Conservation (phyloP, 1,140 invertebrate species). For the Myzus persicae region DNA sequence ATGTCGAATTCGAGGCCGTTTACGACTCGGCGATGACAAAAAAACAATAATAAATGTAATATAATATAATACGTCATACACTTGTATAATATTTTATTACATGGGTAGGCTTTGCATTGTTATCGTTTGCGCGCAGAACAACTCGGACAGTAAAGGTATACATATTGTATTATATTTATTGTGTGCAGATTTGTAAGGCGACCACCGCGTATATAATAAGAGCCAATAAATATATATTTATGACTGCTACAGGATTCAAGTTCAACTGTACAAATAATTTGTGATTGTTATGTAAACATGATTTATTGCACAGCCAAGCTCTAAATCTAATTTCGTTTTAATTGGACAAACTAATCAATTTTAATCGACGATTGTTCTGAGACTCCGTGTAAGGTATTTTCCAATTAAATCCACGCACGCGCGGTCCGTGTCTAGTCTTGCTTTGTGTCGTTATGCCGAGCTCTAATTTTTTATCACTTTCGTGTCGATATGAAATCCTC, state of each 20-base stretch:
- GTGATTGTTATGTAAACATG: not conserved
- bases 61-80: not conserved
- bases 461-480: not conserved
- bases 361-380: not conserved
- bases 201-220: not conserved
- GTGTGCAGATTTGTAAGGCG: not conserved
- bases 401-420: not conserved
- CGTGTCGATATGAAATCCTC: not conserved
- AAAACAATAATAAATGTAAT: not conserved
- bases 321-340: slow-evolving; percentile 6
- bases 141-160: not conserved
- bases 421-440: not conserved
- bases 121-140: not conserved
- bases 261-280: slow-evolving; percentile 10
- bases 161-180: slow-evolving; percentile 12
- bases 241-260: not conserved
- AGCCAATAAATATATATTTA: not conserved
- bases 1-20: not conserved
- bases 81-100: not conserved
- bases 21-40: not conserved
- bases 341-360: slow-evolving; percentile 10
- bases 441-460: not conserved
- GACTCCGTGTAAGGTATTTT: not conserved
- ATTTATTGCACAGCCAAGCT: not conserved
- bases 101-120: not conserved